Evolutionary conservation across 2,797 vertebrate genomes (phyloP).

Genomic region (Thunnus albacares): DNA sequence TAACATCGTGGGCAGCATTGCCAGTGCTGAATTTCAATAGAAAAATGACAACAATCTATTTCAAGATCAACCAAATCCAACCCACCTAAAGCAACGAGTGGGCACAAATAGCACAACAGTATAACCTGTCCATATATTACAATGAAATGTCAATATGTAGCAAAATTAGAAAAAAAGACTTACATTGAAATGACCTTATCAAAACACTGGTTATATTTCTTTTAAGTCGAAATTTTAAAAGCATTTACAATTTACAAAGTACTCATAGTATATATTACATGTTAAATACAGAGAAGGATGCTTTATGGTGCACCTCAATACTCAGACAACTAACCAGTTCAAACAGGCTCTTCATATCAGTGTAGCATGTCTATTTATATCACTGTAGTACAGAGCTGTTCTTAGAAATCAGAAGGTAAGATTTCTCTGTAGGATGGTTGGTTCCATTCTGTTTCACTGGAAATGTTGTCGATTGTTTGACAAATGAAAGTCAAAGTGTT

Average conservation of each 20-base stretch:
- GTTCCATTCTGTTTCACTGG: constrained; percentile 4
- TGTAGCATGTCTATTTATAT: constrained; percentile 57
- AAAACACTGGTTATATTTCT: constrained; percentile 52
- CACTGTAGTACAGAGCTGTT: constrained; percentile 32
- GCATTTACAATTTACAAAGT: constrained; percentile 54
- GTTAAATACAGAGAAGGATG: constrained; percentile 28
- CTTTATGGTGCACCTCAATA: constrained; percentile 31
- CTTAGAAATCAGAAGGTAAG: constrained; percentile 18
- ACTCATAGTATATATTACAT: constrained; percentile 36
- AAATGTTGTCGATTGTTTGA: constrained; percentile 6
- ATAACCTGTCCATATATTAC: background rate
- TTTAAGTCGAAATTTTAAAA: constrained; percentile 35
- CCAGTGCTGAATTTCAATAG: too few species aligned
- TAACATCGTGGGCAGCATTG: too few species aligned
- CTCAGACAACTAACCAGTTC: constrained; percentile 42
- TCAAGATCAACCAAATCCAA: background rate
- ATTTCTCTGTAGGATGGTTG: constrained; percentile 11
- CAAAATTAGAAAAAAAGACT: constrained; percentile 26
- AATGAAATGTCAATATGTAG: constrained; percentile 11
- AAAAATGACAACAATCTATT: too few species aligned
- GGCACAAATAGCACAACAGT: background rate
- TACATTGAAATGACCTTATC: constrained; percentile 39
- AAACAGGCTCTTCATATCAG: constrained; percentile 55
- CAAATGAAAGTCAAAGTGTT: constrained; percentile 46
- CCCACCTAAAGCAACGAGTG: background rate